phyloP scores from a whole-genome alignment of 2,113 vertebrate species.

The Nesospiza acunhae region DNA sequence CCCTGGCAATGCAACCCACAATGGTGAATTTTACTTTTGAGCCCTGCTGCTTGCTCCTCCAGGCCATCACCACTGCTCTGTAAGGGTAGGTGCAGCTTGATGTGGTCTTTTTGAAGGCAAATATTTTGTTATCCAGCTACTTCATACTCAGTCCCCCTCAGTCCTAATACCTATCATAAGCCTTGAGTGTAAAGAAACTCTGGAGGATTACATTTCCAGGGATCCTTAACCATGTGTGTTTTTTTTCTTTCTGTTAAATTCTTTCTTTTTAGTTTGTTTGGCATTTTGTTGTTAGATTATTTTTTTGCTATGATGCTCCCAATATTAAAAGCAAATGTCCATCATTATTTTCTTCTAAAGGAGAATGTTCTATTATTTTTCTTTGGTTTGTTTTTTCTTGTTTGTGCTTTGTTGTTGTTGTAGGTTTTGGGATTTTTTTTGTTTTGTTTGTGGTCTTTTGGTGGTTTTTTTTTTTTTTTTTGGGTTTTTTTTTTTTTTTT shows the following conservation, averaged over 20 bases:
- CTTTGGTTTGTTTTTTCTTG: background rate
- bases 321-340: background rate
- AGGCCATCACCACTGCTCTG: background rate
- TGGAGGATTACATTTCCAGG: background rate
- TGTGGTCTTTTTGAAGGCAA: background rate
- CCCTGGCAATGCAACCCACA: background rate
- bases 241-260: background rate
- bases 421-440: background rate
- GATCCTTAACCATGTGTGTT: background rate
- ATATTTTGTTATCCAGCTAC: fast-evolving
- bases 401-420: background rate
- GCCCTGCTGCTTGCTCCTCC: background rate
- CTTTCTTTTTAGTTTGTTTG: background rate
- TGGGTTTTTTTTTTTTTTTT: too few species aligned
- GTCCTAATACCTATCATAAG: background rate
- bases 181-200: background rate
- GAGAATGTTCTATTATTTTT: background rate
- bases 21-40: background rate
- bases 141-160: background rate
- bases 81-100: background rate
- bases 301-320: background rate
- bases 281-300: background rate
- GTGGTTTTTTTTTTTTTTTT: too few species aligned
- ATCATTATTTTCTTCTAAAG: background rate
- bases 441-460: background rate